These are phyloP conservation scores for Cancer borealis DNA, from an alignment of 2,888 invertebrate species.

Conservation along the genomic window DNA sequence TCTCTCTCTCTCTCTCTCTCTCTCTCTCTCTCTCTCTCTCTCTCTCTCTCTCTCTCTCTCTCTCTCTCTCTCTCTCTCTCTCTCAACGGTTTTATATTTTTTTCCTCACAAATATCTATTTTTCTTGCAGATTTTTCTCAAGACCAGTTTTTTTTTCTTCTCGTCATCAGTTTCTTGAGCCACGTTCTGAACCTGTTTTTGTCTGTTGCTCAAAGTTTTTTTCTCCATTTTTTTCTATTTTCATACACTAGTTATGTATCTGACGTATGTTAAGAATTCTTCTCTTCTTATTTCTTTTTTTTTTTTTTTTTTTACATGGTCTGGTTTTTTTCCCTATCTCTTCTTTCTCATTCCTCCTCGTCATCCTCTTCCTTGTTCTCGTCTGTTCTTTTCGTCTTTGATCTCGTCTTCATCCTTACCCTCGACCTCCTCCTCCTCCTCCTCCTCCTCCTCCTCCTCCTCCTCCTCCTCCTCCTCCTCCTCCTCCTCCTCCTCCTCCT, in stretches of 20 bases:
- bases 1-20: not conserved
- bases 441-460: not conserved
- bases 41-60: conserved; percentile 11
- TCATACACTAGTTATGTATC: no score
- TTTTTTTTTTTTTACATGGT: no score
- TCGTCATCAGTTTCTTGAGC: no score
- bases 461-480: not conserved
- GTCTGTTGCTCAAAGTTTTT: not conserved
- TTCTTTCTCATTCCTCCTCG: no score
- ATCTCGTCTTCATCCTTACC: not conserved
- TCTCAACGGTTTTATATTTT: not conserved
- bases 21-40: conserved; percentile 6
- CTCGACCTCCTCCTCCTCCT: not conserved
- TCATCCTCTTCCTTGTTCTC: not conserved
- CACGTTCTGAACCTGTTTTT: no score
- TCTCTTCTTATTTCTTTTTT: not conserved
- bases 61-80: conserved; percentile 3
- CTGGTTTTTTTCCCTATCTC: no score
- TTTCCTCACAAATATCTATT: no score
- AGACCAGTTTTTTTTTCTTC: not conserved
- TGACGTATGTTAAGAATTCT: not conserved
- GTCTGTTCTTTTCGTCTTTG: not conserved
- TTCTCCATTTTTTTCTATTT: not conserved
- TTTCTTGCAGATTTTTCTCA: not conserved
- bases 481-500: not conserved